phyloP scores from a whole-genome alignment of 2,113 vertebrate genomes.

The Hemicordylus capensis region DNA sequence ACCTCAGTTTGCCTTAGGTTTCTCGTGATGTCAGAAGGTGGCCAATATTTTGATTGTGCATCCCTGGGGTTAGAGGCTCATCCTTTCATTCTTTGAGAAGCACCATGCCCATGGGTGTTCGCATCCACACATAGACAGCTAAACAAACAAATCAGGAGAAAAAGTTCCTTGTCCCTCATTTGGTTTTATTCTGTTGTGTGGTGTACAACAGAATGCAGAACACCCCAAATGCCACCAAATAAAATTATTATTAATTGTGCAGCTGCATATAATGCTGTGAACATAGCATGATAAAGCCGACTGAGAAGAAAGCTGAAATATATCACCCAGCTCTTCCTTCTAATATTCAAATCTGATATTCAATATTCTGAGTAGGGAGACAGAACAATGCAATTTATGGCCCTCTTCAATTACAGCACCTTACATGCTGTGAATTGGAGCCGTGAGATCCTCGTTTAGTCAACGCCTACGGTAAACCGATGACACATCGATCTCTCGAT shows the following conservation, averaged over 20 bases:
- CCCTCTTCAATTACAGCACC: not conserved
- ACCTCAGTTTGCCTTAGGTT: no score
- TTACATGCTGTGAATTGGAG: not conserved
- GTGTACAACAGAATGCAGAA: not conserved
- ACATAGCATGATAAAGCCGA: not conserved
- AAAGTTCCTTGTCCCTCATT: no score
- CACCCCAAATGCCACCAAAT: not conserved
- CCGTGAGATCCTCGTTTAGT: not conserved
- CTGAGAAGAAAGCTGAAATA: not conserved
- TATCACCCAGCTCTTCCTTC: not conserved
- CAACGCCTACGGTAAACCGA: not conserved
- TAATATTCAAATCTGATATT: not conserved
- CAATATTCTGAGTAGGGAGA: not conserved
- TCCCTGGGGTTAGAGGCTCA: no score
- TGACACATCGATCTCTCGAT: not conserved
- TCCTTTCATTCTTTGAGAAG: no score
- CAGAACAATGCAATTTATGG: constrained; percentile 32
- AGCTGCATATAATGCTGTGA: not conserved
- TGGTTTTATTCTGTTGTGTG: no score
- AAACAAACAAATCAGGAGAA: no score
- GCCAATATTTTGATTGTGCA: no score
- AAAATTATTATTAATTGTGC: not conserved
- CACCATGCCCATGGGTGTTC: no score
- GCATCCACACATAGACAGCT: no score
- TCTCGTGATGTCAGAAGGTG: no score